These are phyloP conservation scores for Catharus minimus DNA, from an alignment of 2,113 vertebrate genomes.

Conservation along the genomic window DNA sequence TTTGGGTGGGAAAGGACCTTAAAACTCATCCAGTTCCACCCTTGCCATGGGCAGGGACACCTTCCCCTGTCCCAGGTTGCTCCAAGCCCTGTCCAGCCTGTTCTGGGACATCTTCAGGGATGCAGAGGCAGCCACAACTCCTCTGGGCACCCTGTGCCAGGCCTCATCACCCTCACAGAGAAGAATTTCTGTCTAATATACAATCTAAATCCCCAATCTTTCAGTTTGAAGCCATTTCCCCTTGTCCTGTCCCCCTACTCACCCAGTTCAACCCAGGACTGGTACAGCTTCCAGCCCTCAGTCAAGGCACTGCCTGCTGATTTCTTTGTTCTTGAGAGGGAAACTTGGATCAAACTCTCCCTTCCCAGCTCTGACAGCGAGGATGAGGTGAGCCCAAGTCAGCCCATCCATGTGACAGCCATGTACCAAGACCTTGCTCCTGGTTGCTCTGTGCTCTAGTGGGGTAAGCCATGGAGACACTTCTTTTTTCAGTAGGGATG, in stretches of 20 bases:
- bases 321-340: neutral
- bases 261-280: neutral
- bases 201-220: neutral
- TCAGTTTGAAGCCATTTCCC: too few species aligned
- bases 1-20: neutral
- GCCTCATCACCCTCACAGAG: fast-evolving
- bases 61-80: fast-evolving
- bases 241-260: neutral
- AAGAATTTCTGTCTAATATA: neutral
- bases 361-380: neutral
- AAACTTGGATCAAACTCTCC: neutral
- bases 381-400: neutral
- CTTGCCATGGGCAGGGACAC: neutral
- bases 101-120: fast-evolving
- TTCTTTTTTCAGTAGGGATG: neutral
- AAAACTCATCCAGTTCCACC: fast-evolving
- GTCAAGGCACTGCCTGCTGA: neutral
- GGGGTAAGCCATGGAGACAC: neutral
- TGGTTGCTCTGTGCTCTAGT: neutral
- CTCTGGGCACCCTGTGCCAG: neutral
- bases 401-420: fast-evolving
- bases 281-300: neutral
- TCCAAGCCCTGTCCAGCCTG: neutral
- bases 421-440: neutral
- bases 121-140: neutral